Evolutionary conservation across 2,888 invertebrate genomes (phyloP).

Genomic region (Sisyra nigra): DNA sequence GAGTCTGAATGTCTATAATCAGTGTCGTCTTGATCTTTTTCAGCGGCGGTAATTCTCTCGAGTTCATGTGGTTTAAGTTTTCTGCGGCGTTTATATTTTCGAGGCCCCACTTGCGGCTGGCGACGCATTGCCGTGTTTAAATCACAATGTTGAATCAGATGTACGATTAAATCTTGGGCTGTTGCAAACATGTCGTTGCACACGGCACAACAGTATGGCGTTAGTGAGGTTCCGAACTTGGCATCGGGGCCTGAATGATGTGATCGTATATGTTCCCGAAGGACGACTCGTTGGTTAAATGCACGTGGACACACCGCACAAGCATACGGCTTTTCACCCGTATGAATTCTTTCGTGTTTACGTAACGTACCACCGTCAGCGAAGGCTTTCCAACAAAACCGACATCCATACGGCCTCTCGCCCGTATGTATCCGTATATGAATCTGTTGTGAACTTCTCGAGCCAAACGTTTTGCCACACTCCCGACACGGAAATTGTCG

Average conservation of each 20-base stretch:
- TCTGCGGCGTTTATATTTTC: constrained; percentile 67
- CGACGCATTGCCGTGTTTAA: constrained; percentile 67
- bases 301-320: constrained; percentile 77
- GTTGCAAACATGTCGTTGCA: constrained; percentile 53
- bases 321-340: constrained; percentile 74
- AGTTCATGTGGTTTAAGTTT: constrained; percentile 52
- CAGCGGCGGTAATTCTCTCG: constrained; percentile 25
- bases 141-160: constrained; percentile 73
- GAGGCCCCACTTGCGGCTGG: constrained; percentile 60
- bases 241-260: constrained; percentile 73
- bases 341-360: constrained; percentile 75
- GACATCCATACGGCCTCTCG: constrained; percentile 69
- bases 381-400: constrained; percentile 79
- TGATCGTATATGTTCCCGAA: constrained; percentile 69
- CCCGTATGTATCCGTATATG: constrained; percentile 75
- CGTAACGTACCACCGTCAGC: constrained; percentile 74
- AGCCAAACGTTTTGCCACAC: constrained; percentile 76
- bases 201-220: constrained; percentile 59
- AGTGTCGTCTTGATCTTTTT: constrained; percentile 18
- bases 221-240: constrained; percentile 40
- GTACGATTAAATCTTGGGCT: constrained; percentile 61
- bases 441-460: constrained; percentile 71
- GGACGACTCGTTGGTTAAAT: constrained; percentile 73
- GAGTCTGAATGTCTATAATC: constrained; percentile 18
- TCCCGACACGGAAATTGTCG: constrained; percentile 65